These are phyloP conservation scores for Boleophthalmus pectinirostris DNA, from an alignment of 2,113 vertebrate species.

Conservation along the genomic window DNA sequence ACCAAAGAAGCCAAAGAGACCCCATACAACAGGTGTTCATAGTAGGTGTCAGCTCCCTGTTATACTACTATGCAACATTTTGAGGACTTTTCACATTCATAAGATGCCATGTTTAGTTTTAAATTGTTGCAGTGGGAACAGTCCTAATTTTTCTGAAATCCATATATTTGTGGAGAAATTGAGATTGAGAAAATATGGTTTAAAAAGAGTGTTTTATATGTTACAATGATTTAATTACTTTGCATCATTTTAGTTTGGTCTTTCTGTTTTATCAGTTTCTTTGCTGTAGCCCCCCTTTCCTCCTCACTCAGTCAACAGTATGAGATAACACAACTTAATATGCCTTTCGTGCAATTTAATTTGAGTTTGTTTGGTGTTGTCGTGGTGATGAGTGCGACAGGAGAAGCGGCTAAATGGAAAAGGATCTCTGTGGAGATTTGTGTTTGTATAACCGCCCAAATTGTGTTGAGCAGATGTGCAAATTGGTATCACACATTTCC, in stretches of 20 bases:
- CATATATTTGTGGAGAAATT: no score
- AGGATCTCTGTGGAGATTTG: constrained; percentile 14
- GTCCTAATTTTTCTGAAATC: no score
- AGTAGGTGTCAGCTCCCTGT: no score
- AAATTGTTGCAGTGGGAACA: no score
- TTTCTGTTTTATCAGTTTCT: not conserved
- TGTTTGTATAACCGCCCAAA: constrained; percentile 10
- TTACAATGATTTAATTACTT: not conserved
- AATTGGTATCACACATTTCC: constrained; percentile 31
- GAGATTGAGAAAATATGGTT: no score
- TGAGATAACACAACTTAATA: constrained; percentile 27
- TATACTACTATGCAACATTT: no score
- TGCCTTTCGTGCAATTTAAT: constrained; percentile 25
- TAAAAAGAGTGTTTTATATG: no score
- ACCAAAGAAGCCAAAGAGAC: no score
- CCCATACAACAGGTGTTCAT: no score
- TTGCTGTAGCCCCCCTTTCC: not conserved
- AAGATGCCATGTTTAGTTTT: no score
- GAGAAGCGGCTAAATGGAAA: constrained; percentile 33
- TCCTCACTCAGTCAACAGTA: not conserved
- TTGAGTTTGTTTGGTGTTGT: constrained; percentile 34
- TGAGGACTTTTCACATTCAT: no score
- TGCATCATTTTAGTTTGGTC: not conserved
- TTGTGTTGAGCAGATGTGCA: constrained; percentile 34
- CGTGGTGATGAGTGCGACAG: constrained; percentile 36